Evolutionary conservation across 2,888 invertebrate species (phyloP).

Genomic region (Atethmia centrago): DNA sequence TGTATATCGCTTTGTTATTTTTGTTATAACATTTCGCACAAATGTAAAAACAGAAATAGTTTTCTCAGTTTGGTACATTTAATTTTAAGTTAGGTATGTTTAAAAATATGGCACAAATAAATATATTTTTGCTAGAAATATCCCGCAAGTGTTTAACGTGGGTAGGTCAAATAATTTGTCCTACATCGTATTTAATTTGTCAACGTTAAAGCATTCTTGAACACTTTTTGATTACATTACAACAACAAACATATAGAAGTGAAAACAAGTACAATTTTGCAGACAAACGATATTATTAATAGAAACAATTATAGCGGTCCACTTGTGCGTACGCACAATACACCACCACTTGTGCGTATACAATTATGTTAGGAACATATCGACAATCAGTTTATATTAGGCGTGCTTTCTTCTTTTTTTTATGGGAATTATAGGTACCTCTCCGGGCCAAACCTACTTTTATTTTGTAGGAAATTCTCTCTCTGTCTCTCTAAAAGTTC

Average conservation of each 20-base stretch:
- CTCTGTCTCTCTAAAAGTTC: not conserved
- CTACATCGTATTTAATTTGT: constrained; percentile 27
- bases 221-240: constrained; percentile 42
- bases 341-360: too few relatives aligned
- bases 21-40: constrained; percentile 6
- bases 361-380: constrained; percentile 21
- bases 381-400: constrained; percentile 9
- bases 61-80: not conserved
- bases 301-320: constrained; percentile 31
- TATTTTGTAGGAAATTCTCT: not conserved
- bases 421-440: not conserved
- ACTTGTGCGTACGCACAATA: not conserved
- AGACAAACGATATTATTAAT: constrained; percentile 28
- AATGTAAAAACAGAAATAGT: not conserved
- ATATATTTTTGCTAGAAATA: not conserved
- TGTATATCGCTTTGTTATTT: constrained; percentile 10
- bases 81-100: not conserved
- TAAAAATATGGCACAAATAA: not conserved
- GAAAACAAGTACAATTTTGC: constrained; percentile 33
- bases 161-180: constrained; percentile 3
- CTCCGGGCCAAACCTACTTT: not conserved
- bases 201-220: constrained; percentile 41
- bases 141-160: not conserved
- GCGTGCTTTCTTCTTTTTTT: not conserved
- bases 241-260: constrained; percentile 36